These are phyloP conservation scores for Pachypanchax playfairii DNA, from an alignment of 2,113 vertebrate species.

Conservation along the genomic window DNA sequence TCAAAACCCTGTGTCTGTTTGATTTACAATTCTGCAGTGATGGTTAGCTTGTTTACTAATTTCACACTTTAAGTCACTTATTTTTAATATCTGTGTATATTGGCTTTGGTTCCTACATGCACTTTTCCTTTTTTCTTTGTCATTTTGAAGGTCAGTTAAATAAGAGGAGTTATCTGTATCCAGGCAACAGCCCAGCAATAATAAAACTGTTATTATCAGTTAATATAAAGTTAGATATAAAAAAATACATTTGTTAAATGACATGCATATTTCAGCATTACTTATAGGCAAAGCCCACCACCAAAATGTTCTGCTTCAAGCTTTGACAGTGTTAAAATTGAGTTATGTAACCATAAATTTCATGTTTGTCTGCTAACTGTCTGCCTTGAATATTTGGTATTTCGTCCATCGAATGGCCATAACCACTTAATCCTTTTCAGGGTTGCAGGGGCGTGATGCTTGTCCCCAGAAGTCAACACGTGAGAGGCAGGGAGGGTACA, in stretches of 20 bases:
- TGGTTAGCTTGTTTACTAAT: slow-evolving; percentile 13
- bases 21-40: background rate
- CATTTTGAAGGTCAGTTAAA: slow-evolving; percentile 61
- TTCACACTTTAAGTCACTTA: slow-evolving; percentile 15
- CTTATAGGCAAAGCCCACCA: background rate
- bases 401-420: too few relatives aligned
- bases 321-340: background rate
- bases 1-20: background rate
- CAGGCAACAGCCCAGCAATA: slow-evolving; percentile 51
- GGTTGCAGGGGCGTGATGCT: too few relatives aligned
- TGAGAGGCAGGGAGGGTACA: too few relatives aligned
- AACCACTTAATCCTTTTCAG: too few relatives aligned
- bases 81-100: background rate
- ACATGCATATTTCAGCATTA: background rate
- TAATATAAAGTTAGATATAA: slow-evolving; percentile 29
- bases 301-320: background rate
- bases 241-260: slow-evolving; percentile 7
- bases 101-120: slow-evolving; percentile 10
- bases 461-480: too few relatives aligned
- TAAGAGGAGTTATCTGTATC: slow-evolving; percentile 47
- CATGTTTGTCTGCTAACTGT: too few relatives aligned
- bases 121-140: slow-evolving; percentile 11
- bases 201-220: slow-evolving; percentile 27
- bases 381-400: too few relatives aligned
- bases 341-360: too few relatives aligned